Evolutionary conservation across 2,888 invertebrate species (phyloP).

Genomic region (Catocala fraxini): DNA sequence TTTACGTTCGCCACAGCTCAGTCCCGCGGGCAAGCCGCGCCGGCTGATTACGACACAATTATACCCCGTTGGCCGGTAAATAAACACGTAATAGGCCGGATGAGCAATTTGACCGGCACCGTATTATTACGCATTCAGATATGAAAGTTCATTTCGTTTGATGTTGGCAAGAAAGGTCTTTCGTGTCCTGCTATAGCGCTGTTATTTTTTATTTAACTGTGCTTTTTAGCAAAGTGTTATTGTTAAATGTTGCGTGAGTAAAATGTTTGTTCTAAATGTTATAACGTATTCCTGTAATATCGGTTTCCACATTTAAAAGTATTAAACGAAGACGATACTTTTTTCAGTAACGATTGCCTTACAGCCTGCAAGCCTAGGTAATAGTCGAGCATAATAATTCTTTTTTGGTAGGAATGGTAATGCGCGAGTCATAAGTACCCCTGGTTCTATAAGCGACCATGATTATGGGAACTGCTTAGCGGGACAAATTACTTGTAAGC

Average conservation of each 20-base stretch:
- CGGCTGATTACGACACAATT: conserved; percentile 61
- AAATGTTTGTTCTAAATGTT: not conserved
- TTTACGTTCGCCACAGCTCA: conserved; percentile 44
- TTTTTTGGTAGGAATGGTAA: no score
- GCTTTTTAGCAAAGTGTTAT: conserved; percentile 4
- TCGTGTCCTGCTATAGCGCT: conserved; percentile 12
- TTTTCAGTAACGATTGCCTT: no score
- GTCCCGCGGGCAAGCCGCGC: conserved; percentile 46
- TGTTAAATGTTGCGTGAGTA: conserved; percentile 1
- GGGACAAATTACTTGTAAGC: no score
- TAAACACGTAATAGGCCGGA: conserved; percentile 53
- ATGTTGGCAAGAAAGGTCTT: conserved; percentile 23
- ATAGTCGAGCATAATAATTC: no score
- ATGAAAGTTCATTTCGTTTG: conserved; percentile 40
- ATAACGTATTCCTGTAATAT: no score
- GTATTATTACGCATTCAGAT: conserved; percentile 41
- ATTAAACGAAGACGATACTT: no score
- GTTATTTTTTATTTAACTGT: conserved; percentile 18
- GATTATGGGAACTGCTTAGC: no score
- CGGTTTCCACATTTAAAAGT: no score
- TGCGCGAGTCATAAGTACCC: no score
- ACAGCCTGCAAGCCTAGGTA: no score
- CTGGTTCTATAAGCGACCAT: no score
- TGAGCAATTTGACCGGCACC: conserved; percentile 46
- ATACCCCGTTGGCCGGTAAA: conserved; percentile 61